phyloP scores from a whole-genome alignment of 35 echinoderm and acorn worm species.

The Apostichopus californicus region DNA sequence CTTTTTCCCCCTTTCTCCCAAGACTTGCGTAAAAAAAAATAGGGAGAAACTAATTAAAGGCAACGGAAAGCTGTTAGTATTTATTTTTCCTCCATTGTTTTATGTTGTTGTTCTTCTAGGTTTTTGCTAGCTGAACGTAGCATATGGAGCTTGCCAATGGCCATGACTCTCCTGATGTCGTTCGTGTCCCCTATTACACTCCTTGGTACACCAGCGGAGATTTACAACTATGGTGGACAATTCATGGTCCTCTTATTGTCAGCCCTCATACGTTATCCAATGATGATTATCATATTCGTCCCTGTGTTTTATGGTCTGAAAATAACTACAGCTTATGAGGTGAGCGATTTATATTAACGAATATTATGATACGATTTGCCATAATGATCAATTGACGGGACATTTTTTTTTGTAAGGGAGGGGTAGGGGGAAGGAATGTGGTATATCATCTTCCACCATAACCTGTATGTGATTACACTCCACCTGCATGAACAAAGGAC shows the following conservation, averaged over 20 bases:
- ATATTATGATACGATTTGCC: too few species aligned
- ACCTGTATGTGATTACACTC: too few species aligned
- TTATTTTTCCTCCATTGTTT: neutral
- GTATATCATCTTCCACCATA: too few species aligned
- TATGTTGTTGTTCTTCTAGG: neutral
- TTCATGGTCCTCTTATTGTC: conserved; percentile 22
- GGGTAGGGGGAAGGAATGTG: too few species aligned
- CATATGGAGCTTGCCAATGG: conserved; percentile 46
- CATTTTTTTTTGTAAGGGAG: too few species aligned
- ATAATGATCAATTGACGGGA: too few species aligned
- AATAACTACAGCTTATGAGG: conserved; percentile 58
- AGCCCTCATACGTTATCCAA: conserved; percentile 25
- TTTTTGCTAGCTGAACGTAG: conserved; percentile 46
- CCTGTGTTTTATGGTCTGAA: conserved; percentile 54
- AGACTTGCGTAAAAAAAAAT: too few species aligned
- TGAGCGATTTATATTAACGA: neutral
- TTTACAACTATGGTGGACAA: conserved; percentile 12
- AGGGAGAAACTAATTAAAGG: neutral
- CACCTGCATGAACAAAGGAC: too few species aligned
- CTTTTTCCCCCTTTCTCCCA: too few species aligned
- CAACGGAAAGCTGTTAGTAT: neutral
- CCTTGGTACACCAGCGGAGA: conserved; percentile 51
- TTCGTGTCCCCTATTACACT: conserved; percentile 52
- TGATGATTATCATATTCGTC: conserved; percentile 43
- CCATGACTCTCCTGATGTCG: conserved; percentile 46